phyloP scores from a whole-genome alignment of 2,113 vertebrate genomes.

The Rousettus leschenaultii region DNA sequence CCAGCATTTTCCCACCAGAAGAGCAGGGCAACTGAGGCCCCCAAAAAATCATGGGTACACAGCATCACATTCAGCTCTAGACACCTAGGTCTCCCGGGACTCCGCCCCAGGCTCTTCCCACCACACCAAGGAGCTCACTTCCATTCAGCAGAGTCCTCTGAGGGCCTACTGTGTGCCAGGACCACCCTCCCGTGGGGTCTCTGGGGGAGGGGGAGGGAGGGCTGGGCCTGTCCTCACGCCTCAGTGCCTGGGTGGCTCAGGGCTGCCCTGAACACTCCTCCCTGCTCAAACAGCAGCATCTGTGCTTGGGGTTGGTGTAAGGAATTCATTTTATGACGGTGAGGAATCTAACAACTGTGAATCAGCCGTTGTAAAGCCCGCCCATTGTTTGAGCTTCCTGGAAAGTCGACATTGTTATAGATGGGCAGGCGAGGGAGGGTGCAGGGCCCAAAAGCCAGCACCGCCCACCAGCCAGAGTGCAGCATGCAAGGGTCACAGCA shows the following conservation, averaged over 20 bases:
- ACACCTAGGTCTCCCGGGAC: background rate
- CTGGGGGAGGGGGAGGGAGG: background rate
- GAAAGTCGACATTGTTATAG: background rate
- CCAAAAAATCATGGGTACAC: accelerated
- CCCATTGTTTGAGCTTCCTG: background rate
- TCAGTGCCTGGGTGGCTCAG: background rate
- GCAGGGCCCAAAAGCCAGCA: background rate
- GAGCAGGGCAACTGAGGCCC: background rate
- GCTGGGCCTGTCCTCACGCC: background rate
- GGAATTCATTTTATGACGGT: accelerated
- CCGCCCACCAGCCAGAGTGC: too few species aligned
- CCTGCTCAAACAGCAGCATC: accelerated
- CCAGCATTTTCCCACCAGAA: background rate
- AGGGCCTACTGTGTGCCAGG: accelerated
- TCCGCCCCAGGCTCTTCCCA: background rate
- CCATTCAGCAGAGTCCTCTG: accelerated
- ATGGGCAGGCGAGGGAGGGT: background rate
- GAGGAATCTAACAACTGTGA: background rate
- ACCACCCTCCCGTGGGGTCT: background rate
- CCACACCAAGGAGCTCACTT: background rate
- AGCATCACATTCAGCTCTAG: background rate
- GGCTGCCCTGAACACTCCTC: background rate
- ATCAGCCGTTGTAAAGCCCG: accelerated
- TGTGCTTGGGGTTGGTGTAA: accelerated
- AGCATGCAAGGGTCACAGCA: accelerated